A percentile compares a stretch with the other conserved stretches of the same genome.
phyloP scores from a whole-genome alignment of 2,888 invertebrate genomes.

The Blastobasis lacticolella region DNA sequence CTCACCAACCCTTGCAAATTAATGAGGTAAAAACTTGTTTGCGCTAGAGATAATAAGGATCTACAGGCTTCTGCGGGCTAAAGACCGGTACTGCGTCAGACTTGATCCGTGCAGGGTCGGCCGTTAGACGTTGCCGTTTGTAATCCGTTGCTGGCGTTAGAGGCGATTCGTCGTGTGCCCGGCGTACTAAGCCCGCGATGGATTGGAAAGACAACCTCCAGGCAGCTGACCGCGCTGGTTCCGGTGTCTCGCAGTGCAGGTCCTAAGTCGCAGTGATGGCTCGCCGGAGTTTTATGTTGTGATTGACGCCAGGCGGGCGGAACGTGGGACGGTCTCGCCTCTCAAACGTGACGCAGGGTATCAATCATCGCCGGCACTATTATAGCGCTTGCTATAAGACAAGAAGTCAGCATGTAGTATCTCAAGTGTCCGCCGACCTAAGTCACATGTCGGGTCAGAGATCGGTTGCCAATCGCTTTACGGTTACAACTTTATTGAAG shows the following conservation, averaged over 20 bases:
- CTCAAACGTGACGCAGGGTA: constrained; percentile 28
- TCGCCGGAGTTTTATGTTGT: constrained; percentile 30
- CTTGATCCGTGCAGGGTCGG: too few relatives aligned
- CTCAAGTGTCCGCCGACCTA: constrained; percentile 22
- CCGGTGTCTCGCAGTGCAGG: constrained; percentile 2
- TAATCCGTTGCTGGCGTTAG: too few relatives aligned
- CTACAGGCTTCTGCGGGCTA: constrained; percentile 8
- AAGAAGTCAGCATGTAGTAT: too few relatives aligned
- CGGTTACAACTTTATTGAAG: too few relatives aligned
- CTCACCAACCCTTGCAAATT: constrained; percentile 16
- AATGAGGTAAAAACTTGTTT: constrained; percentile 27
- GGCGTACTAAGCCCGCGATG: too few relatives aligned
- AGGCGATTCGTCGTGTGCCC: too few relatives aligned
- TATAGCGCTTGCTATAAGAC: constrained; percentile 36
- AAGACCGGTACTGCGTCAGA: too few relatives aligned
- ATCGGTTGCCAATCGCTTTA: too few relatives aligned
- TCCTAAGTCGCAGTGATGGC: constrained; percentile 19
- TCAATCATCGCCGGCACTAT: constrained; percentile 45
- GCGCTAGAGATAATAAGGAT: constrained; percentile 20
- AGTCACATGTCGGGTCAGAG: too few relatives aligned
- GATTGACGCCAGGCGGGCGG: constrained; percentile 26
- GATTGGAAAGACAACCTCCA: too few relatives aligned
- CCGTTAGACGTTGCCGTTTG: too few relatives aligned
- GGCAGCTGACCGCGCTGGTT: too few relatives aligned
- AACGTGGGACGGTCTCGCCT: constrained; percentile 20